Percentiles rank a stretch among this genome's conserved stretches.
These are phyloP conservation scores for Thamnophis sirtalis DNA, from an alignment of 2,113 vertebrate genomes.

Conservation along the genomic window DNA sequence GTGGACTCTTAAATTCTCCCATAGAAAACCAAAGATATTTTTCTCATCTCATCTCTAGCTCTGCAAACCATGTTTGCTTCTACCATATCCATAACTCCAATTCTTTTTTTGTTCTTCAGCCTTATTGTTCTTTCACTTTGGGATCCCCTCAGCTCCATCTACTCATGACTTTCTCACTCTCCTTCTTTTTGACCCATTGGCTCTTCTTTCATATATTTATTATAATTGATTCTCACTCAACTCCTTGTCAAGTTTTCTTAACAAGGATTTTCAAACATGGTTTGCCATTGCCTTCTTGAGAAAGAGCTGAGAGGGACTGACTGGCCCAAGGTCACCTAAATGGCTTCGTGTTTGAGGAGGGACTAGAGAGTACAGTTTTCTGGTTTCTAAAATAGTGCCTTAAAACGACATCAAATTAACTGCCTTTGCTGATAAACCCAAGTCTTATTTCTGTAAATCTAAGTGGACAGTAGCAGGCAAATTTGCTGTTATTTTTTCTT, in stretches of 20 bases:
- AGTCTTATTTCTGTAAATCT: not conserved
- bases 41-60: not conserved
- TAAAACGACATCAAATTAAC: not conserved
- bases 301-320: not conserved
- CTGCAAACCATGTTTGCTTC: not conserved
- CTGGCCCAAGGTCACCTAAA: not conserved
- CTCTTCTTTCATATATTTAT: too few relatives aligned
- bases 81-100: too few relatives aligned
- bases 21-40: not conserved
- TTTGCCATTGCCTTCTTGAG: too few relatives aligned
- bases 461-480: not conserved
- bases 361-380: not conserved
- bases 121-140: too few relatives aligned
- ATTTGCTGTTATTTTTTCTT: not conserved
- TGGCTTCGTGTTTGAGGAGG: not conserved
- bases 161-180: too few relatives aligned
- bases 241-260: too few relatives aligned
- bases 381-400: not conserved
- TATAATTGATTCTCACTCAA: too few relatives aligned
- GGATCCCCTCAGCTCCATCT: too few relatives aligned
- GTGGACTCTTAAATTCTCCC: not conserved
- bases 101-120: too few relatives aligned
- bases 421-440: not conserved
- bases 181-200: too few relatives aligned
- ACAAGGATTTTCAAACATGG: too few relatives aligned